Evolutionary conservation across 2,888 invertebrate species (phyloP).

Genomic region (Polydrusus pterygomalis): DNA sequence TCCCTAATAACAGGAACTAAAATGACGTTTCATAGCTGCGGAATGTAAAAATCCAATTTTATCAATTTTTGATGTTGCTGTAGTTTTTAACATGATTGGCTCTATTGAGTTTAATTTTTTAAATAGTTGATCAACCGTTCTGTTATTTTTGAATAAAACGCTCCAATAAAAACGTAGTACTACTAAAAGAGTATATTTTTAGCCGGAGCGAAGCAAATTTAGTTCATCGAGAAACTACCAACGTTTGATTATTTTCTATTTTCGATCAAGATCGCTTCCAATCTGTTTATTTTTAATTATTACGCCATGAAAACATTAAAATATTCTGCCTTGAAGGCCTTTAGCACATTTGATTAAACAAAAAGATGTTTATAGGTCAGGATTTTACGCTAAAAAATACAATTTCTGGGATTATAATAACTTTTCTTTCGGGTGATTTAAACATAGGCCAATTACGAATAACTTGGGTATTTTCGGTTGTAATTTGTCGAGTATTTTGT

Average conservation of each 20-base stretch:
- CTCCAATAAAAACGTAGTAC: conserved; percentile 28
- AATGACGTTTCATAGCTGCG: too few relatives aligned
- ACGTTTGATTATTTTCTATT: conserved; percentile 47
- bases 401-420: too few relatives aligned
- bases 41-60: too few relatives aligned
- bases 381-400: neutral
- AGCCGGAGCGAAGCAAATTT: conserved; percentile 23
- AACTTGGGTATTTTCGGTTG: too few relatives aligned
- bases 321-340: conserved; percentile 9
- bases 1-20: too few relatives aligned
- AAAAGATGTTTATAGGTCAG: conserved; percentile 21
- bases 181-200: conserved; percentile 29
- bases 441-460: too few relatives aligned
- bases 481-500: too few relatives aligned
- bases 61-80: too few relatives aligned
- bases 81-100: too few relatives aligned
- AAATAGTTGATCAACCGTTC: neutral
- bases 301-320: conserved; percentile 39
- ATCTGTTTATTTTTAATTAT: conserved; percentile 52
- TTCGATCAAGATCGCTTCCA: conserved; percentile 47
- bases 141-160: conserved; percentile 24
- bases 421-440: too few relatives aligned
- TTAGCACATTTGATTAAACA: conserved; percentile 6
- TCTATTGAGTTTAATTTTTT: neutral
- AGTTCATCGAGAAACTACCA: conserved; percentile 32